Percentiles rank a stretch among this genome's conserved stretches.
phyloP scores from a whole-genome alignment of 2,113 vertebrate genomes.

The Ornithorhynchus anatinus region DNA sequence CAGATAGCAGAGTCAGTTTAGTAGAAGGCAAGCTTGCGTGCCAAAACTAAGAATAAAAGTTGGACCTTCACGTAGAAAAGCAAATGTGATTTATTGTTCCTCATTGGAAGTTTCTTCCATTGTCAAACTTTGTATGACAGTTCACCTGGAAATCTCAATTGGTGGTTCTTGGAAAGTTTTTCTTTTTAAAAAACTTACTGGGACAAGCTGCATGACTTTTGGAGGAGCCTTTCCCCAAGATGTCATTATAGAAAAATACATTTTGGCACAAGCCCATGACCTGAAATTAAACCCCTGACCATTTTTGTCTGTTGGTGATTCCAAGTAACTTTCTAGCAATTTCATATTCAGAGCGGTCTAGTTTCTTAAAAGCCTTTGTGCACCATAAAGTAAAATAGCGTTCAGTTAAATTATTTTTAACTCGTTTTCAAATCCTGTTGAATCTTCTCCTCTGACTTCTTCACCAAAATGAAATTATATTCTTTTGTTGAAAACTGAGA shows the following conservation, averaged over 20 bases:
- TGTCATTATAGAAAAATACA: not conserved
- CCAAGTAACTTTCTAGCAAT: constrained; percentile 42
- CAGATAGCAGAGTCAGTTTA: constrained; percentile 39
- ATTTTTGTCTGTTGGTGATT: constrained; percentile 51
- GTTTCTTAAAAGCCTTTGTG: not conserved
- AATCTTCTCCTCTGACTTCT: constrained; percentile 10
- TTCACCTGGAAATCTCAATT: constrained; percentile 10
- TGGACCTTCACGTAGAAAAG: constrained; percentile 22
- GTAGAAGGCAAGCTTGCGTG: not conserved
- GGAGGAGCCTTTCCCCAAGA: constrained; percentile 43
- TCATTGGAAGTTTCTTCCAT: constrained; percentile 18
- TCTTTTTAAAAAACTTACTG: constrained; percentile 21
- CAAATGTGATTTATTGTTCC: constrained; percentile 17
- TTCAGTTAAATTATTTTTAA: not conserved
- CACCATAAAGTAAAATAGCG: not conserved
- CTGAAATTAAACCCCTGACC: constrained; percentile 53
- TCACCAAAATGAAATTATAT: constrained; percentile 1
- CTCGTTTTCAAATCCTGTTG: not conserved
- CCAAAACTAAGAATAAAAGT: constrained; percentile 26
- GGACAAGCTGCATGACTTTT: constrained; percentile 22
- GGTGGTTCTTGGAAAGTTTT: constrained; percentile 34
- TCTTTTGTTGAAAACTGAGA: constrained; percentile 13
- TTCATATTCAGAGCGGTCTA: constrained; percentile 2
- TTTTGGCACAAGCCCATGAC: constrained; percentile 50
- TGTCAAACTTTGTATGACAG: constrained; percentile 29